These are phyloP conservation scores for Aphaenogaster ashmeadi DNA, from an alignment of 1,140 invertebrate species.

Conservation along the genomic window DNA sequence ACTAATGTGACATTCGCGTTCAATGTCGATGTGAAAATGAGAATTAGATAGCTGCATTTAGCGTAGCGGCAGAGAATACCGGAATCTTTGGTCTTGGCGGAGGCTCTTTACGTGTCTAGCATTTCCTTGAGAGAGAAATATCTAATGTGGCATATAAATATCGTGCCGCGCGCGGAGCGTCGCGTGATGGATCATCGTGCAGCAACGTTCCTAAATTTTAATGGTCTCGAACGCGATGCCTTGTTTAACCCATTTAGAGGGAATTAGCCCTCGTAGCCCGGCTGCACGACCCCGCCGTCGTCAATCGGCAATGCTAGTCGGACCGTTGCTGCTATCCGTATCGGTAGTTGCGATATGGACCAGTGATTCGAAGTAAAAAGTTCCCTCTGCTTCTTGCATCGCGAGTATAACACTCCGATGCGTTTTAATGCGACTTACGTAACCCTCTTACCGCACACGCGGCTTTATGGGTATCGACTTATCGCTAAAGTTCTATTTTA, in stretches of 20 bases:
- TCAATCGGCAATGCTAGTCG: background rate
- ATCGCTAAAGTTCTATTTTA: constrained; percentile 33
- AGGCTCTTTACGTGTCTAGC: background rate
- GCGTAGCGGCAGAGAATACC: background rate
- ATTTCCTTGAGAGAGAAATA: constrained; percentile 1
- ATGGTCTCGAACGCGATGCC: constrained; percentile 37
- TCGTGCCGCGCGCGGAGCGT: constrained; percentile 20
- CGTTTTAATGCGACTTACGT: constrained; percentile 29
- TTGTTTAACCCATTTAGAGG: constrained; percentile 54
- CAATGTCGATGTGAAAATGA: background rate
- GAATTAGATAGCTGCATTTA: background rate
- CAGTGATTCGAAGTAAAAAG: background rate
- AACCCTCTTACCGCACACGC: constrained; percentile 40
- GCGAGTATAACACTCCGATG: constrained; percentile 20
- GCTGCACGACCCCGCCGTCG: background rate
- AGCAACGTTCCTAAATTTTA: constrained; percentile 49
- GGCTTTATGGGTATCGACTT: constrained; percentile 37
- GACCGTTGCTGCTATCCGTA: background rate
- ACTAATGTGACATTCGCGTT: background rate
- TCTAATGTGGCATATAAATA: constrained; percentile 25
- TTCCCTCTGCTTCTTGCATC: background rate
- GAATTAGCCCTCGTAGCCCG: constrained; percentile 24
- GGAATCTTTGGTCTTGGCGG: background rate
- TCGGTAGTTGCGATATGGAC: background rate
- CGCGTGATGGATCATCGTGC: constrained; percentile 40